phyloP scores from a whole-genome alignment of 2,797 vertebrate genomes.

The Masticophis lateralis region DNA sequence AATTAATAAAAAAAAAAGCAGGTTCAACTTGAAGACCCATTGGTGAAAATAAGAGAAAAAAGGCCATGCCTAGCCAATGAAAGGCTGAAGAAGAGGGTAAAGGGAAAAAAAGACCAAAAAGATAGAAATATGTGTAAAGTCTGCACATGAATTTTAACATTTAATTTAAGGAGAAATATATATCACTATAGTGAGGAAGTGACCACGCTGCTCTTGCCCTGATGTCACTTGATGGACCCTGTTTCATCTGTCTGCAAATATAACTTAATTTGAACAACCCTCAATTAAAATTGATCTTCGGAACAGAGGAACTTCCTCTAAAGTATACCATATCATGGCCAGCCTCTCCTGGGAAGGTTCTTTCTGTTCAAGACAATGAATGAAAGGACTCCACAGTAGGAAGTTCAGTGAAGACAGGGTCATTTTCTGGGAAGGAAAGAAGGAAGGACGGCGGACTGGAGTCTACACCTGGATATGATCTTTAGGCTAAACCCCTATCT shows the following conservation, averaged over 20 bases:
- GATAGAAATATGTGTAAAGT: background rate
- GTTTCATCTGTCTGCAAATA: background rate
- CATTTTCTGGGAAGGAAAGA: background rate
- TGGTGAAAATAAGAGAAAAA: background rate
- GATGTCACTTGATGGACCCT: background rate
- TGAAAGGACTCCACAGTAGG: background rate
- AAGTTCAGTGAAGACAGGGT: background rate
- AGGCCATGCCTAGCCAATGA: background rate
- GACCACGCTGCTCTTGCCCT: background rate
- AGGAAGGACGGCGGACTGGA: background rate
- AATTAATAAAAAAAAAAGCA: background rate
- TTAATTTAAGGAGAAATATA: background rate
- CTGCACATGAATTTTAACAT: background rate
- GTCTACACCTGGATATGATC: background rate
- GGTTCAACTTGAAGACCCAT: background rate
- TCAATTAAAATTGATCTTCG: background rate
- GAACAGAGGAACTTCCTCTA: background rate
- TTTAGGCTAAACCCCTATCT: background rate
- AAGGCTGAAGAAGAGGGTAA: background rate
- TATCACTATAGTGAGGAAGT: background rate
- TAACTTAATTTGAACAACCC: background rate
- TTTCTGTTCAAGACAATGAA: background rate
- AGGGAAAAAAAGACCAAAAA: background rate
- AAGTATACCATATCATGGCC: background rate
- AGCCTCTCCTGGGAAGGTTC: background rate